Conservation (phyloP, 2,113 vertebrate genomes). For the Geococcyx californianus region DNA sequence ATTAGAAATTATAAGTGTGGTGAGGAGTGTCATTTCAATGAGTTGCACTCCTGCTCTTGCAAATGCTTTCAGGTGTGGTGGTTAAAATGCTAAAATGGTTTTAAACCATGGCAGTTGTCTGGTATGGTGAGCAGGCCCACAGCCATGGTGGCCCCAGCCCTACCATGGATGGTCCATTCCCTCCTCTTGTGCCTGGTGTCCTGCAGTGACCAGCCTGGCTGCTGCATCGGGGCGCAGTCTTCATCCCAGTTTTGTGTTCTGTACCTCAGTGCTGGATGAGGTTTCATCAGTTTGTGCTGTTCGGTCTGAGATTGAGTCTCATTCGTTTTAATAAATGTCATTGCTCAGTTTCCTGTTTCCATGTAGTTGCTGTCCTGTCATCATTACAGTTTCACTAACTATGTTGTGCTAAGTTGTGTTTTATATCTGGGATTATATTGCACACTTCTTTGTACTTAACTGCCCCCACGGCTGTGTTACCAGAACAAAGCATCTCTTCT, state of each 20-base stretch:
- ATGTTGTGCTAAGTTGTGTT: neutral
- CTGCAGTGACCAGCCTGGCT: rapidly evolving
- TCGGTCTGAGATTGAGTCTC: neutral
- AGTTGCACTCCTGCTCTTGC: neutral
- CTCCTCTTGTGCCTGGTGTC: neutral
- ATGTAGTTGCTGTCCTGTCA: neutral
- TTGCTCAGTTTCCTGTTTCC: neutral
- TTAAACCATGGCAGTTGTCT: too few relatives aligned
- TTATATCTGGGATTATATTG: neutral
- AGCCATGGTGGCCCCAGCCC: neutral
- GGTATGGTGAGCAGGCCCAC: rapidly evolving
- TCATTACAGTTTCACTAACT: neutral
- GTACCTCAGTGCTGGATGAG: neutral
- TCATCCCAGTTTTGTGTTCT: neutral
- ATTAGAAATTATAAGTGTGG: neutral
- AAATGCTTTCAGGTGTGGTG: neutral
- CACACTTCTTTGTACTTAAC: neutral
- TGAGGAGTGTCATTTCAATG: neutral
- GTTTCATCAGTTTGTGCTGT: neutral
- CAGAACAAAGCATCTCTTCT: neutral
- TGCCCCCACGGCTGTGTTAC: neutral
- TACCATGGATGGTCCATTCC: neutral
- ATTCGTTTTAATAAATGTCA: neutral
- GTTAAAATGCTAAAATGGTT: neutral
- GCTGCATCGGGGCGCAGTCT: neutral